phyloP scores from a whole-genome alignment of 1,140 invertebrate species.

The Ostrea edulis region DNA sequence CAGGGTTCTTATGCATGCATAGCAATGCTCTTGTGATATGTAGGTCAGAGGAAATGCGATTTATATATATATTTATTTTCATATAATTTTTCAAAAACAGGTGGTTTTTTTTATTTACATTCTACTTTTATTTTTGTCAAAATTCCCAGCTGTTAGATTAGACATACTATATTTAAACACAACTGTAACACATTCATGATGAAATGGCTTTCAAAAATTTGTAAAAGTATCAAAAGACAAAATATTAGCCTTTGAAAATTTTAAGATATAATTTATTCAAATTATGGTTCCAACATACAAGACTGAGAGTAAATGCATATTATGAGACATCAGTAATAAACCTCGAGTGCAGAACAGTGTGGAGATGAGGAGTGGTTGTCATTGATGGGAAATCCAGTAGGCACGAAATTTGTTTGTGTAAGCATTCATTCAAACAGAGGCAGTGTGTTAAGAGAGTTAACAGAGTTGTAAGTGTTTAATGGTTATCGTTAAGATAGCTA shows the following conservation, averaged over 20 bases:
- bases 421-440: slow-evolving; percentile 21
- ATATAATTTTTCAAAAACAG: too few species aligned
- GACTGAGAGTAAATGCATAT: too few species aligned
- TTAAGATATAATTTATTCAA: neutral
- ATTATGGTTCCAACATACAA: neutral
- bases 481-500: slow-evolving; percentile 9
- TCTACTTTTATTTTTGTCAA: too few species aligned
- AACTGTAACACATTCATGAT: too few species aligned
- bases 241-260: neutral
- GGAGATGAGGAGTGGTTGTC: neutral
- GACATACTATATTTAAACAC: too few species aligned
- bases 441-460: slow-evolving; percentile 14
- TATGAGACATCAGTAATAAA: too few species aligned
- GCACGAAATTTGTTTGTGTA: neutral
- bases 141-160: too few species aligned
- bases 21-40: neutral
- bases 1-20: neutral
- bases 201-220: too few species aligned
- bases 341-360: too few species aligned
- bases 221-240: too few species aligned
- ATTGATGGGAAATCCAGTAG: slow-evolving; percentile 28
- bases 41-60: neutral
- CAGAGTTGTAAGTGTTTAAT: neutral
- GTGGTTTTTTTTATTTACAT: too few species aligned
- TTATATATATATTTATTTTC: too few species aligned